Conservation (phyloP, 2,797 vertebrate species). For the Sebastes trivittatus region DNA sequence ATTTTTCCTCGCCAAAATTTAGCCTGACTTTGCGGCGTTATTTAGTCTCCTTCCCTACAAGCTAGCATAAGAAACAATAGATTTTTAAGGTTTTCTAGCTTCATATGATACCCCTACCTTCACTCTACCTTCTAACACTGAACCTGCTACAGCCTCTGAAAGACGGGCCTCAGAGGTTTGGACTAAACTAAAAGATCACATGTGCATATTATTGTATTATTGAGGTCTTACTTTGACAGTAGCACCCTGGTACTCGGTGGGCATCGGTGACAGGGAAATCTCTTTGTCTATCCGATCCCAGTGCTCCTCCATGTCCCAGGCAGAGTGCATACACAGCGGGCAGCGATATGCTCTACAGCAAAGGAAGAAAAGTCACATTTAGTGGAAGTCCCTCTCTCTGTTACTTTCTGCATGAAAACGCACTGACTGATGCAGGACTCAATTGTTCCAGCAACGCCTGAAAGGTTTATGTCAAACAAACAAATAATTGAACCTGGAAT, state of each 20-base stretch:
- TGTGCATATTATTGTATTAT: not conserved
- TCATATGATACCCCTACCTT: no score
- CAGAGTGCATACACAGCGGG: conserved; percentile 94
- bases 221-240: conserved; percentile 86
- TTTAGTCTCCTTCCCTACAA: no score
- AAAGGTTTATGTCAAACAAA: not conserved
- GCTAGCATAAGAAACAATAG: no score
- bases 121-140: no score
- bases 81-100: no score
- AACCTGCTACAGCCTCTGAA: no score
- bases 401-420: not conserved
- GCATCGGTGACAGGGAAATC: conserved; percentile 92
- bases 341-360: conserved; percentile 89
- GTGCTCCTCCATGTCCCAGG: conserved; percentile 85
- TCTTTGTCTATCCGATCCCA: conserved; percentile 91
- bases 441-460: not conserved
- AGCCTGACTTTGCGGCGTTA: no score
- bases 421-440: not conserved
- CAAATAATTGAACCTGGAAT: not conserved
- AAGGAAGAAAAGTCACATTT: not conserved
- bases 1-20: no score
- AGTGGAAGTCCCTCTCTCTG: not conserved
- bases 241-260: conserved; percentile 89
- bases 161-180: not conserved
- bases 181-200: not conserved